Evolutionary conservation across 2,888 invertebrate genomes (phyloP), one percentile per base, ranked within the genome.

Genomic region (Chorisops tibialis): DNA sequence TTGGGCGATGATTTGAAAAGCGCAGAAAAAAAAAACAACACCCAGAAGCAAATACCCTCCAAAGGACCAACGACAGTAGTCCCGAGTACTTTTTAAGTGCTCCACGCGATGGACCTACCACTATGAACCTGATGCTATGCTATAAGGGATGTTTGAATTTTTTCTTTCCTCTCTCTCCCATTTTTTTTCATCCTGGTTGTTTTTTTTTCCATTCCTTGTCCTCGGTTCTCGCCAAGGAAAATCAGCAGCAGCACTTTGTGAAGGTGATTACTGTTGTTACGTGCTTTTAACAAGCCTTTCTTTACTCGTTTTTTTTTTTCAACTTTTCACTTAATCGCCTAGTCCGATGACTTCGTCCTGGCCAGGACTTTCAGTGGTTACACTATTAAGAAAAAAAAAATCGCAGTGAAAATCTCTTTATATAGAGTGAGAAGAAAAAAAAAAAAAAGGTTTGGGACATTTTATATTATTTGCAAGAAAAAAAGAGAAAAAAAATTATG

Each of bases 61-160:
- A 50, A 62, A 64, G 62, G 7, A 24, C 24, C n/a, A n/a, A 24
- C 2, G 30, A 30, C 9, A 30, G 30, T 30, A 5, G 30, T 30
- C 24, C 24, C 24, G 24, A 5, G 24, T 4, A 24, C 30, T 9
- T 30, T 30, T 30, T 7, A 30, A 30, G 65, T 61, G 63, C 59
- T 64, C 61, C 65, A 51, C 63, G 66, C 63, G 63, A 63, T 62
- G 30, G 30, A 30, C 30, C 2, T n/a, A n/a, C 7, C 30, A 30
- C 30, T 30, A 30, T 30, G 30, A 9, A 2, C 30, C 30, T 30
- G 30, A 30, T 5, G 30, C 30, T n/a, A n/a, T n/a, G n/a, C n/a
- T n/a, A n/a, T n/a, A n/a, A 9, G 30, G 30, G 30, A 7, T 45
- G 16, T 45, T 45, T 45, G 16, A 9, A 18, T 45, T 41, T 16